Base-by-base conservation (phyloP, 2,888 invertebrate genomes). In the Philaethria dido region DNA sequence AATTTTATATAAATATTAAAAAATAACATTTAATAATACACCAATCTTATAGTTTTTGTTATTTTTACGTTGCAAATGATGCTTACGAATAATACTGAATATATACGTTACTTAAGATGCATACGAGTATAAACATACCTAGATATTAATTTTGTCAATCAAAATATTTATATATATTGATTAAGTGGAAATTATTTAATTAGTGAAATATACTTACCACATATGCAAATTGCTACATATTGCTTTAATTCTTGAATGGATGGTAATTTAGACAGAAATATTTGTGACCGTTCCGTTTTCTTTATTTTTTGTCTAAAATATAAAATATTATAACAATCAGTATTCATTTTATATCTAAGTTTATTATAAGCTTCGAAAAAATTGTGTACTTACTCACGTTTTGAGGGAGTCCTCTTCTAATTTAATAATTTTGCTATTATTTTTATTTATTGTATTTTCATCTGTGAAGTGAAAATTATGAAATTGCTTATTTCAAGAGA, bases 371-470 rank as follows among this genome's bases (percentile, higher is more conserved):
- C 2, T 20, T 18, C n/a, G 50, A 55, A 39, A 48, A 36, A 45
- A 48, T 69, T 11, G 0, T 25, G 74, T 90, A 91, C 91, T 91
- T 88, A 91, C 92, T 92, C 88, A 89, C 89, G 88, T 90, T 91
- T 92, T 87, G 83, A 81, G 72, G 83, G 83, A 73, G 73, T 78
- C 74, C 52, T 80, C 78, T 71, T 87, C 84, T 72, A 85, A 82
- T 65, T 74, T 77, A 39, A 80, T 73, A 66, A 82, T 71, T 69
- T 81, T 84, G 29, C 76, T 78, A 33, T 66, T 69, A 66, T 73
- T 77, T 61, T 71, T 70, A 66, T 80, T 72, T 4, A 48, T 73
- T 67, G 79, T 78, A 69, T 73, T 81, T 74, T 76, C 81, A 75
- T 82, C 89, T 90, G 84, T 64, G 78, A 80, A 79, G 78, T 22